These are phyloP conservation scores for Gastracanthus pulcherrimus DNA, from an alignment of 2,888 invertebrate genomes.

Conservation along the genomic window DNA sequence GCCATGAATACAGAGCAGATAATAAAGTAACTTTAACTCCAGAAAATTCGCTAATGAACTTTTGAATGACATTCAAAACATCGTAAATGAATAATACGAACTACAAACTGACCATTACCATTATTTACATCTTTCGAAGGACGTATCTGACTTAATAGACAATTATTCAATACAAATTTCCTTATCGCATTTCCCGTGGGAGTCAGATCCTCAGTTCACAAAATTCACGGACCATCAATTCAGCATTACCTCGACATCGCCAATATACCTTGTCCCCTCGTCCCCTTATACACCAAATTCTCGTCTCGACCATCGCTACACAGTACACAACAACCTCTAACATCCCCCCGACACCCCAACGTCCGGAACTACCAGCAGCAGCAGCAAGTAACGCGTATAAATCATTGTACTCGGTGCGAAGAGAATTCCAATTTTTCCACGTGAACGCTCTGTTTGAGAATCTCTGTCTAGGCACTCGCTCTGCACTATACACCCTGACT, in stretches of 20 bases:
- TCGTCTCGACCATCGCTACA: no score
- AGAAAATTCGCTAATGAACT: no score
- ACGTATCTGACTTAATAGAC: no score
- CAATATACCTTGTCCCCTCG: neutral
- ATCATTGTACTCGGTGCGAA: neutral
- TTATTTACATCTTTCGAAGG: no score
- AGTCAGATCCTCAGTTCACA: neutral
- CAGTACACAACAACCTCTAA: neutral
- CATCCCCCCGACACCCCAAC: neutral
- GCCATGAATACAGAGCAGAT: no score
- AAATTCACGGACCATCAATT: neutral
- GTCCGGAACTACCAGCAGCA: no score
- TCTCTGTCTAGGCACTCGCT: conserved; percentile 8
- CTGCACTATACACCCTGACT: no score
- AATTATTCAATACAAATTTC: no score
- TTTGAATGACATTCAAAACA: no score
- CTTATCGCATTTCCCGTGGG: neutral
- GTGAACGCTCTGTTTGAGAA: conserved; percentile 45
- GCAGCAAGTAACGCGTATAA: neutral
- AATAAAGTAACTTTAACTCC: no score
- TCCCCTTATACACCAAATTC: neutral
- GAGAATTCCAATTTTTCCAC: conserved; percentile 37
- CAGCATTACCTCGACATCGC: neutral
- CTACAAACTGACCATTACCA: no score
- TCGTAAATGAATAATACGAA: no score